Conservation (phyloP, 1,140 invertebrate genomes). For the Monochamus saltuarius region DNA sequence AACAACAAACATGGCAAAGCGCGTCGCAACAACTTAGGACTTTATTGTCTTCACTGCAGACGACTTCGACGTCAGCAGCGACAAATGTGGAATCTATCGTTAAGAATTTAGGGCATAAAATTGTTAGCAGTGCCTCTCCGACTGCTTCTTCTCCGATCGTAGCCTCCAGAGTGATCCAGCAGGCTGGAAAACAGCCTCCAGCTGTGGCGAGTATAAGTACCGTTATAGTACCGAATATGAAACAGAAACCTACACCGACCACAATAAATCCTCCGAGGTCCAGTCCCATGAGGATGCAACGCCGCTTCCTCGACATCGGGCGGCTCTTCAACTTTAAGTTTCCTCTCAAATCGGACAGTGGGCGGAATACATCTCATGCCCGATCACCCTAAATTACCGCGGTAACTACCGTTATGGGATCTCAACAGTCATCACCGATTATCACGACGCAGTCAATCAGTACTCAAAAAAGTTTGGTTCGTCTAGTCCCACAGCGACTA, state of each 20-base stretch:
- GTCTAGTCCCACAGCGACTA: conserved; percentile 20
- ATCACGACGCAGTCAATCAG: conserved; percentile 15
- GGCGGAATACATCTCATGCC: conserved; percentile 34
- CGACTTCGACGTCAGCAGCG: conserved; percentile 43
- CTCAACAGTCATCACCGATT: conserved; percentile 6
- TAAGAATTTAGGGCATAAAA: conserved; percentile 34
- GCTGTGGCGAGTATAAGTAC: conserved; percentile 29
- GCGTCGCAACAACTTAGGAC: conserved; percentile 67
- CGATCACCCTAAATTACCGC: conserved; percentile 39
- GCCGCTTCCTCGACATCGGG: conserved; percentile 41
- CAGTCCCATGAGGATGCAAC: conserved; percentile 15
- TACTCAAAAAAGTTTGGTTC: conserved; percentile 4
- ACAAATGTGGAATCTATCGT: conserved; percentile 41
- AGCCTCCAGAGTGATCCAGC: conserved; percentile 37
- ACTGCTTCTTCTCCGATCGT: conserved; percentile 27
- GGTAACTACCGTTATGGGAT: conserved; percentile 23
- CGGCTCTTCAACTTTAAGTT: conserved; percentile 28
- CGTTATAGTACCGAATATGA: conserved; percentile 43
- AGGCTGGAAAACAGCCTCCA: conserved; percentile 26
- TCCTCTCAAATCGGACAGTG: conserved; percentile 21
- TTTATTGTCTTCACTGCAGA: conserved; percentile 62
- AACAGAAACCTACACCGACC: conserved; percentile 29
- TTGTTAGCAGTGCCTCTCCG: conserved; percentile 29
- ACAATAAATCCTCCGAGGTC: conserved; percentile 8
- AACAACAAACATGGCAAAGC: conserved; percentile 68